Conservation (phyloP, 2,888 invertebrate genomes). For the Rotaria socialis region DNA sequence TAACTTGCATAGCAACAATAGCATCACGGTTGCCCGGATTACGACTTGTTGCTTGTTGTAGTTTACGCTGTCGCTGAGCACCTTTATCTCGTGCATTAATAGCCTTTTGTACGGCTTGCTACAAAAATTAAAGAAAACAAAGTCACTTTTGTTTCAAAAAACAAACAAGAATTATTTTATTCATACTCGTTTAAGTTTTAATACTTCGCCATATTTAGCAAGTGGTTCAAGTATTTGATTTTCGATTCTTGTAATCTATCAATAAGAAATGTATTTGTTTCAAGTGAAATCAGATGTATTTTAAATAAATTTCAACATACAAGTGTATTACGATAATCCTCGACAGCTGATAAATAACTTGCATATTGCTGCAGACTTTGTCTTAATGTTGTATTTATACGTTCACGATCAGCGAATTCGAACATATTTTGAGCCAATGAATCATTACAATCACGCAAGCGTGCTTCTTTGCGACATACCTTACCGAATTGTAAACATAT, state of each 20-base stretch:
- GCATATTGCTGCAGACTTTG: slow-evolving; percentile 38
- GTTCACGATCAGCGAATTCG: slow-evolving; percentile 44
- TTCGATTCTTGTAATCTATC: slow-evolving; percentile 45
- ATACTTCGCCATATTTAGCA: slow-evolving; percentile 42
- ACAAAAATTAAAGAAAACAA: background rate
- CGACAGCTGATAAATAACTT: slow-evolving; percentile 40
- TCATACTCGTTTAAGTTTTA: slow-evolving; percentile 44
- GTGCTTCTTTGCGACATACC: slow-evolving; percentile 43
- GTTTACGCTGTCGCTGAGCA: slow-evolving; percentile 42
- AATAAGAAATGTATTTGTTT: background rate
- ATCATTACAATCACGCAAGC: slow-evolving; percentile 42
- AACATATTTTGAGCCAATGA: slow-evolving; percentile 38
- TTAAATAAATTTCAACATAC: background rate
- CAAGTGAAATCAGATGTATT: background rate
- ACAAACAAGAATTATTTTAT: background rate
- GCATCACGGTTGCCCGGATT: slow-evolving; percentile 42
- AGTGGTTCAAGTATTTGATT: slow-evolving; percentile 41
- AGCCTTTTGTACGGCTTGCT: slow-evolving; percentile 42
- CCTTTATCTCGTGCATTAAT: slow-evolving; percentile 41
- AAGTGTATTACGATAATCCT: slow-evolving; percentile 45
- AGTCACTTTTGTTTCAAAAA: background rate
- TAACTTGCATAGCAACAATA: slow-evolving; percentile 44
- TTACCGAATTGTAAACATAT: slow-evolving; percentile 43
- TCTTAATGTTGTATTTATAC: slow-evolving; percentile 42
- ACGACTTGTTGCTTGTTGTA: slow-evolving; percentile 38